These are phyloP conservation scores for Parazoanthus swiftii DNA, from an alignment of 92 coral and sea anemone species.

Conservation along the genomic window DNA sequence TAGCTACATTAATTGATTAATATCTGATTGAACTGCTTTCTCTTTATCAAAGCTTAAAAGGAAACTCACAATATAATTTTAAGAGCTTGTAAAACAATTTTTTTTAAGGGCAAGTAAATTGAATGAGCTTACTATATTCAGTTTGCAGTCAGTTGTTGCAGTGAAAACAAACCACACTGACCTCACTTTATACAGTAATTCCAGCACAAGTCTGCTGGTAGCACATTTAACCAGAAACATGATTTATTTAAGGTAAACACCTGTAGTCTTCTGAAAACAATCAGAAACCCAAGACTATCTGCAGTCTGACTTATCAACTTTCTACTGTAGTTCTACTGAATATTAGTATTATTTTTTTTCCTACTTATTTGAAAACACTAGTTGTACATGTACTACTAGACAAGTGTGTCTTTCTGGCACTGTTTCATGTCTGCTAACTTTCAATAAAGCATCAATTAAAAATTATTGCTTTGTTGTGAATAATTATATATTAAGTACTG, in stretches of 20 bases:
- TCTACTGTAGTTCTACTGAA: too few species aligned
- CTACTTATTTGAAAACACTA: background rate
- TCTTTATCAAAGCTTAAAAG: background rate
- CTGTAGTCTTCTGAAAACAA: background rate
- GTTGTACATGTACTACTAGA: too few species aligned
- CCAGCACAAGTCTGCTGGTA: background rate
- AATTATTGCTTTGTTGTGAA: too few species aligned
- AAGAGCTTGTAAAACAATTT: background rate
- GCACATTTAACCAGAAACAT: background rate
- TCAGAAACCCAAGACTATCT: background rate
- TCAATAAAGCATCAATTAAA: too few species aligned
- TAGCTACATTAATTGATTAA: background rate
- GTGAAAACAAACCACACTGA: background rate
- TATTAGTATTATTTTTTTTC: too few species aligned
- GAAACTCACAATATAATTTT: background rate
- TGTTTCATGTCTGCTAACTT: too few species aligned
- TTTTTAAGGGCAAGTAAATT: slow-evolving; percentile 13
- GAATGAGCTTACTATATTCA: background rate
- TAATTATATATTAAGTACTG: too few species aligned
- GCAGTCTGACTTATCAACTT: background rate
- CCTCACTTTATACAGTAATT: background rate
- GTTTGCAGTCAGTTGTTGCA: background rate
- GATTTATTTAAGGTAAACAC: background rate
- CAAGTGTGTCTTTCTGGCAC: too few species aligned
- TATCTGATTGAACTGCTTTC: background rate